Evolutionary conservation across 2,113 vertebrate species (phyloP), one percentile per base, ranked within the genome.

Genomic region (Recurvirostra avosetta): DNA sequence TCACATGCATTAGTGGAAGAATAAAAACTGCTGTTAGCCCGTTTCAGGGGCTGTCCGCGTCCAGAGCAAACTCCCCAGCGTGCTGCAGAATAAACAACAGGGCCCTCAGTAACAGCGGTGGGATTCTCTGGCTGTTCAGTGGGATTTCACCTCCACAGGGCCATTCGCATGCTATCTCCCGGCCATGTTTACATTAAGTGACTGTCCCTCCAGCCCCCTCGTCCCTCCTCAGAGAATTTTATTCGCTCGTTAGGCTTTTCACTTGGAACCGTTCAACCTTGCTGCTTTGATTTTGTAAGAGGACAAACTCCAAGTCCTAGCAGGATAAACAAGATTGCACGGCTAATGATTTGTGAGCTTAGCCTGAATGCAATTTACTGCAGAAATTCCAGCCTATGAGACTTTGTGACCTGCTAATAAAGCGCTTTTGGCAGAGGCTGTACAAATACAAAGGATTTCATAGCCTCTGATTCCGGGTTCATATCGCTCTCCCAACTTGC

Each of bases 231-330:
- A 87, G 91, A 91, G 83, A 59, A 38, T 82, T 94, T 49, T 53
- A 93, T 76, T 95, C 79, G 29, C 92, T 92, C 15, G 3, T 91
- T 96, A 62, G 59, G 50, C 83, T 97, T 97, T 97, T 96, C 93
- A 94, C 96, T 97, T 43, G 29, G 95, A 97, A 94, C 95, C 95
- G 95, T 97, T 97, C 97, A 96, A 88, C 94, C 94, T 92, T 73
- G 89, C 85, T 91, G 94, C 97, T 93, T 72, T 66, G 97, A 89
- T 98, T 98, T 98, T 98, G 97, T 97, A 98, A 98, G 81, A 98
- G 98, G 96, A 96, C 98, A 98, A 98, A 98, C 98, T 98, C 98
- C 98, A 98, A 96, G 94, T 96, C 72, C 75, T 92, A 83, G 93
- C 97, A 97, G 97, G 95, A 98, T 94, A 98, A 98, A 98, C 97